These are phyloP conservation scores for Cartodere bifasciata DNA, from an alignment of 2,888 invertebrate genomes.

Conservation along the genomic window DNA sequence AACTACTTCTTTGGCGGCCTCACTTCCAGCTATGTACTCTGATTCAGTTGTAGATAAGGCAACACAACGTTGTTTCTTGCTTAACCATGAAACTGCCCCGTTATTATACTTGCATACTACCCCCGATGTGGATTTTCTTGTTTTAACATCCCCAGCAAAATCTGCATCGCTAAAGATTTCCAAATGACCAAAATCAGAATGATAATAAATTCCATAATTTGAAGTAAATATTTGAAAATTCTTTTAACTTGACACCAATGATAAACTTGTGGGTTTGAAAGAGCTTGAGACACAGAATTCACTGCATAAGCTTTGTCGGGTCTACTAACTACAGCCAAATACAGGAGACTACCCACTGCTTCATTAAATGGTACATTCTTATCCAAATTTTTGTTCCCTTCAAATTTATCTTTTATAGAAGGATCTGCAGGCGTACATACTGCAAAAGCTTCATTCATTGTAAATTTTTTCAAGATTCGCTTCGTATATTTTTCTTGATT, in stretches of 20 bases:
- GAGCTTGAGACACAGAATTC: no score
- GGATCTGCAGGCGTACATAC: no score
- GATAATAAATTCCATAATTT: no score
- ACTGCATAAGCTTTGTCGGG: no score
- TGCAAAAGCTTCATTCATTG: no score
- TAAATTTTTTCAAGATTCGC: no score
- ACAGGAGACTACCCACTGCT: no score
- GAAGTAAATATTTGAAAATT: slow-evolving; percentile 1
- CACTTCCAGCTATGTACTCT: slow-evolving; percentile 7
- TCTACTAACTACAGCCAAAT: no score
- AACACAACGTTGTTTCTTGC: slow-evolving; percentile 8
- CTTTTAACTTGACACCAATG: not conserved
- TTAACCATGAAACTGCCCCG: slow-evolving; percentile 8
- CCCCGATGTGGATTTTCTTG: slow-evolving; percentile 10
- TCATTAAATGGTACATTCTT: not conserved
- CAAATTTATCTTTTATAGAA: no score
- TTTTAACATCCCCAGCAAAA: slow-evolving; percentile 9
- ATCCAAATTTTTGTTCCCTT: no score
- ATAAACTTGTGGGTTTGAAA: not conserved
- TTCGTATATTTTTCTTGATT: no score
- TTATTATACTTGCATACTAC: slow-evolving; percentile 5
- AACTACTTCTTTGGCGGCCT: slow-evolving; percentile 7
- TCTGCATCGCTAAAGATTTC: slow-evolving; percentile 9
- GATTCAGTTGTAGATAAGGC: slow-evolving; percentile 9
- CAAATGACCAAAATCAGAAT: no score